Evolutionary conservation across 2,797 vertebrate species (phyloP).

Genomic region (Sebastes elongatus): DNA sequence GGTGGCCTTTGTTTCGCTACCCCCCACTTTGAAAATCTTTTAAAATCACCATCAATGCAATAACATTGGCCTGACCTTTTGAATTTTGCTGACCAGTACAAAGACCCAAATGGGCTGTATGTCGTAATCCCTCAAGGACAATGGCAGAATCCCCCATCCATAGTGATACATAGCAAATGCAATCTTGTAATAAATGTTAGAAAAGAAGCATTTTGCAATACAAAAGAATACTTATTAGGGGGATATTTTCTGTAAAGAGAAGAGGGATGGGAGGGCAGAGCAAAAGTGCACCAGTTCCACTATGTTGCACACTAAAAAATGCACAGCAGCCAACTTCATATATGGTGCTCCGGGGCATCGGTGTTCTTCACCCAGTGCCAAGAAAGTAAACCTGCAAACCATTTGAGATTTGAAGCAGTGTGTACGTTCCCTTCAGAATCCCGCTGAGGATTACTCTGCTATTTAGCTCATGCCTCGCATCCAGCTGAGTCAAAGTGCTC

Average conservation of each 20-base stretch:
- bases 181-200: background rate
- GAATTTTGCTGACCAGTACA: constrained; percentile 46
- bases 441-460: constrained; percentile 61
- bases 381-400: constrained; percentile 61
- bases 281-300: background rate
- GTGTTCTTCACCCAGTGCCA: constrained; percentile 54
- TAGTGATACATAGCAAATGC: constrained; percentile 5
- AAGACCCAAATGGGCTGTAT: constrained; percentile 38
- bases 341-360: constrained; percentile 37
- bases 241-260: constrained; percentile 4
- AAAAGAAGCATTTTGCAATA: constrained; percentile 1
- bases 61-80: constrained; percentile 71
- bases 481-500: constrained; percentile 61
- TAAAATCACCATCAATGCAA: constrained; percentile 50
- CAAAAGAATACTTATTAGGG: background rate
- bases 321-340: constrained; percentile 33
- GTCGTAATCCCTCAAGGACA: constrained; percentile 41
- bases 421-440: constrained; percentile 47
- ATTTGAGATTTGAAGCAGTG: constrained; percentile 55
- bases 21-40: constrained; percentile 62
- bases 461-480: constrained; percentile 66
- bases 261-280: constrained; percentile 9
- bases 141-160: constrained; percentile 22
- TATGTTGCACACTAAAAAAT: background rate
- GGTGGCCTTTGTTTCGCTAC: constrained; percentile 59